Evolutionary conservation across 2,797 vertebrate species (phyloP).

Genomic region (Neomorphus geoffroyi): DNA sequence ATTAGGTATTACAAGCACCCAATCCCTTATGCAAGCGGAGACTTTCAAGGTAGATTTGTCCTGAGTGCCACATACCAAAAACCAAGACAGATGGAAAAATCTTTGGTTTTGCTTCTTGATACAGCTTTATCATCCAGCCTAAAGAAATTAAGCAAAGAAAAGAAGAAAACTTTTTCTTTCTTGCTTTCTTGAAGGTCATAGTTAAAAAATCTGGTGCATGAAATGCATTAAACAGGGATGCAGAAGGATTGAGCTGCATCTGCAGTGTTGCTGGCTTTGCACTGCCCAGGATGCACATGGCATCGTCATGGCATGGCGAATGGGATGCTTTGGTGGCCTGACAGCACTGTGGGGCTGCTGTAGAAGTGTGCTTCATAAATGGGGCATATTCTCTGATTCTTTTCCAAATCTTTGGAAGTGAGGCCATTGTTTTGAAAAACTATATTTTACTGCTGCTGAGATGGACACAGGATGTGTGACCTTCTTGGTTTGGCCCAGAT

Average conservation of each 20-base stretch:
- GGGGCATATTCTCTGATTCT: background rate
- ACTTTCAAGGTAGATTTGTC: background rate
- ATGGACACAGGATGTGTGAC: conserved; percentile 58
- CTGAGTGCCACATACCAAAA: background rate
- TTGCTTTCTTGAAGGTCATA: background rate
- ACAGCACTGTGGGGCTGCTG: background rate
- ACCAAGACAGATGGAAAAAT: background rate
- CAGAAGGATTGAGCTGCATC: background rate
- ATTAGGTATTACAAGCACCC: background rate
- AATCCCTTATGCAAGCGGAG: background rate
- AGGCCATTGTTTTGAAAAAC: background rate
- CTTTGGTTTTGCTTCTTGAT: background rate
- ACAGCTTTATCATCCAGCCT: background rate
- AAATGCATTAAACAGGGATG: background rate
- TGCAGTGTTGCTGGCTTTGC: rapidly evolving
- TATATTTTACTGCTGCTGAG: conserved; percentile 12
- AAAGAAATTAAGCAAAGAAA: background rate
- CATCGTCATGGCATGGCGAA: background rate
- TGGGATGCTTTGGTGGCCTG: background rate
- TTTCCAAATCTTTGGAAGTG: background rate
- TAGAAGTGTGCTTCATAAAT: background rate
- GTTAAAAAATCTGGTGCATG: background rate
- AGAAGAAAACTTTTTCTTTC: background rate
- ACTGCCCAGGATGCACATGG: background rate
- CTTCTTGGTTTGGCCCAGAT: conserved; percentile 33